Conservation (phyloP, 1,140 invertebrate species). For the Macrobrachium rosenbergii region DNA sequence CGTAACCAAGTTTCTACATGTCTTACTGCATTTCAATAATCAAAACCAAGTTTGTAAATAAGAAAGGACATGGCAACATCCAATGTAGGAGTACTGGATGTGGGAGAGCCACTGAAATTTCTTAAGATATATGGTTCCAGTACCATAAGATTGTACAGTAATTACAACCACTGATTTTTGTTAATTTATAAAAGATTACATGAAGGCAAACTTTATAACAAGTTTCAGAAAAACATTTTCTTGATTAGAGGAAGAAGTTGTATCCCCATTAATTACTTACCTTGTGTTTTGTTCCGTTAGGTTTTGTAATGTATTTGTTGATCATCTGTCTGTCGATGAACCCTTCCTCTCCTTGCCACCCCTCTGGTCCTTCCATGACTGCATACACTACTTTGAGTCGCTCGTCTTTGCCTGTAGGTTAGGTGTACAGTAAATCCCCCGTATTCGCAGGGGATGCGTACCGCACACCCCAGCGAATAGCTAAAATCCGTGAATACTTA, state of each 20-base stretch:
- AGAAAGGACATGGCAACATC: too few species aligned
- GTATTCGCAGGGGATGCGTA: neutral
- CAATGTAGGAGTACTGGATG: too few species aligned
- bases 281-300: conserved; percentile 47
- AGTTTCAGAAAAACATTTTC: too few species aligned
- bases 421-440: too few species aligned
- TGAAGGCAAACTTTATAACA: neutral
- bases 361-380: conserved; percentile 21
- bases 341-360: conserved; percentile 39
- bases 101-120: too few species aligned
- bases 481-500: too few species aligned
- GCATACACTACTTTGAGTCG: conserved; percentile 13
- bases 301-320: conserved; percentile 30
- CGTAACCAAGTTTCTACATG: too few species aligned
- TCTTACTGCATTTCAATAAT: too few species aligned
- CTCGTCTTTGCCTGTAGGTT: neutral
- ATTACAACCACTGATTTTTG: neutral
- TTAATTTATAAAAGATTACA: neutral
- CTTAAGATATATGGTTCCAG: too few species aligned
- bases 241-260: neutral
- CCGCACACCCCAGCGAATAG: too few species aligned
- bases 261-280: neutral
- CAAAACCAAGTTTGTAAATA: too few species aligned
- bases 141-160: too few species aligned
- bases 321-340: conserved; percentile 40